A percentile compares a stretch with the other conserved stretches of the same genome.
These are phyloP conservation scores for Beris morrisii DNA, from an alignment of 2,888 invertebrate genomes.

Conservation along the genomic window DNA sequence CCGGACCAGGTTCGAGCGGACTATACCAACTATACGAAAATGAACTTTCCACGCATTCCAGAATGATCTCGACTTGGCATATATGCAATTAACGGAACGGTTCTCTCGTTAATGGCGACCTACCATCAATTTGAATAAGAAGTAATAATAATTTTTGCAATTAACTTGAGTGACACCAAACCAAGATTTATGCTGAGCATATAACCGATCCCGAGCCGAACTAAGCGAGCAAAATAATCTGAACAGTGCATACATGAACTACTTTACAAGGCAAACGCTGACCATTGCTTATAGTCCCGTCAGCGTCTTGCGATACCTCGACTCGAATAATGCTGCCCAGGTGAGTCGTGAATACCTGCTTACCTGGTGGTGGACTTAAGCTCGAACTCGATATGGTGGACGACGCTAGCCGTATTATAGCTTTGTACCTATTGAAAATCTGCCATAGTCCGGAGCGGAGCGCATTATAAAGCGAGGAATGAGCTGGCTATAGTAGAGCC, in stretches of 20 bases:
- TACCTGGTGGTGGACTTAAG: no score
- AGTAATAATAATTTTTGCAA: constrained; percentile 40
- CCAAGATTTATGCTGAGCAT: constrained; percentile 39
- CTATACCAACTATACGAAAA: neutral
- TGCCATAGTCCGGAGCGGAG: constrained; percentile 30
- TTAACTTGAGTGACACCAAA: constrained; percentile 40
- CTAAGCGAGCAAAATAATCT: neutral
- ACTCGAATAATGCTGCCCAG: constrained; percentile 1
- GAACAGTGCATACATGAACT: constrained; percentile 22
- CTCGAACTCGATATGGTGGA: no score
- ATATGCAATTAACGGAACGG: constrained; percentile 34
- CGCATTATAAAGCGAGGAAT: no score
- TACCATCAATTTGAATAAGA: constrained; percentile 39
- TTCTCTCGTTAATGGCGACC: constrained; percentile 33
- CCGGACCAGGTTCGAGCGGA: neutral
- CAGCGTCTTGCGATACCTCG: constrained; percentile 28
- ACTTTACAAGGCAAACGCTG: constrained; percentile 28
- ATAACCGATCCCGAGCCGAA: neutral
- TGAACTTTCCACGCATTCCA: constrained; percentile 30
- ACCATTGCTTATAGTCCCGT: constrained; percentile 20
- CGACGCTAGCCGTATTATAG: no score
- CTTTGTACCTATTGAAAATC: constrained; percentile 13
- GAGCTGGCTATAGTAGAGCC: constrained; percentile 30
- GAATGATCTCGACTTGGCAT: constrained; percentile 26
- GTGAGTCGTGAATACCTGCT: no score